Evolutionary conservation across 2,797 vertebrate genomes (phyloP).

Genomic region (Rhinella marina): DNA sequence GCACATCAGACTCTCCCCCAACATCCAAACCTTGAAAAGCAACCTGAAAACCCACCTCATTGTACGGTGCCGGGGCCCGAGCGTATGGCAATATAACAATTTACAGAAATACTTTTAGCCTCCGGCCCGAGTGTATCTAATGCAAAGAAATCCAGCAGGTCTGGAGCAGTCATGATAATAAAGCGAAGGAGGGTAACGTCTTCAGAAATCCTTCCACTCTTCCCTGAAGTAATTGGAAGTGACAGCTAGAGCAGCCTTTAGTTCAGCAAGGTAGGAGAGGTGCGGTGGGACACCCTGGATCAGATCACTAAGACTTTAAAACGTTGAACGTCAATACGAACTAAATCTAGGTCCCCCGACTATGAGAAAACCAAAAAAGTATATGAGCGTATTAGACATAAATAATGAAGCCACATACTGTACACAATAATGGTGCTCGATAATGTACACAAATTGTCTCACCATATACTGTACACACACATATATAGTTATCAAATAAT

Average conservation of each 20-base stretch:
- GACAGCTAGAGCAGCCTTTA: not conserved
- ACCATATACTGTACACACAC: too few species aligned
- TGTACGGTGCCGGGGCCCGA: not conserved
- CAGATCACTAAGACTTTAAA: not conserved
- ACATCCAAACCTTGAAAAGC: too few species aligned
- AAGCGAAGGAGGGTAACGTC: not conserved
- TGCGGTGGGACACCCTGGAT: not conserved
- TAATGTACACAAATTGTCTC: too few species aligned
- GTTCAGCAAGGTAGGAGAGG: not conserved
- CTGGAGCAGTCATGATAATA: not conserved
- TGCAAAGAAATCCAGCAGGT: not conserved
- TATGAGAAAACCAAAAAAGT: too few species aligned
- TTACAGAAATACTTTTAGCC: not conserved
- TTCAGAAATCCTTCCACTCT: conserved; percentile 6
- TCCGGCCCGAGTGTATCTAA: not conserved
- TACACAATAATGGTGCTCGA: too few species aligned
- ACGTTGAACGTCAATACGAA: not conserved
- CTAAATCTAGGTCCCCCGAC: too few species aligned
- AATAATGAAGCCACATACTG: too few species aligned
- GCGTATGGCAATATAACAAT: not conserved
- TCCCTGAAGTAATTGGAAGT: not conserved
- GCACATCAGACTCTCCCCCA: too few species aligned
- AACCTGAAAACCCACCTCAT: too few species aligned
- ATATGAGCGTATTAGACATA: too few species aligned
- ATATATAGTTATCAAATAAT: too few species aligned